Percentiles rank a stretch among this genome's conserved stretches.
These are phyloP conservation scores for Agelastica alni DNA, from an alignment of 2,888 invertebrate genomes.

Conservation along the genomic window DNA sequence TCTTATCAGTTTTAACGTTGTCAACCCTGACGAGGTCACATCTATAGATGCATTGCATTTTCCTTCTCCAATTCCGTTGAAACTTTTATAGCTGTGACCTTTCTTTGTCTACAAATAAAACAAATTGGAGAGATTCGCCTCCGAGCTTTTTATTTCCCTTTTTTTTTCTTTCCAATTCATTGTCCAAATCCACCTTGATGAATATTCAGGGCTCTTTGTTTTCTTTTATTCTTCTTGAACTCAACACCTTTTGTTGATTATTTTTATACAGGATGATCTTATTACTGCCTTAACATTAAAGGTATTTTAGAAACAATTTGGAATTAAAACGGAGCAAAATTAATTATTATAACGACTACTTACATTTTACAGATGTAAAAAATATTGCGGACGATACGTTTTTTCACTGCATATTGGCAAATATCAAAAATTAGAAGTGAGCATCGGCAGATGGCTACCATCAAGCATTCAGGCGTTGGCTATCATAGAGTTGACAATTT, in stretches of 20 bases:
- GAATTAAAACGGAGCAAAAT: not conserved
- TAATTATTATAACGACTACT: not conserved
- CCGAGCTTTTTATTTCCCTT: constrained; percentile 15
- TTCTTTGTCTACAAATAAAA: constrained; percentile 23
- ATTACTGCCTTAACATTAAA: not conserved
- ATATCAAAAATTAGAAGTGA: no score
- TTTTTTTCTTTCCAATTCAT: constrained; percentile 19
- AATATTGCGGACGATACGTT: no score
- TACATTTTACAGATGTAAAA: not conserved
- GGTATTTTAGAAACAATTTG: not conserved
- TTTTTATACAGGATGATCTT: not conserved
- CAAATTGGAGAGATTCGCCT: constrained; percentile 23
- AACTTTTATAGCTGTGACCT: constrained; percentile 31
- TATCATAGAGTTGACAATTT: no score
- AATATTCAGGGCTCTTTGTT: constrained; percentile 16
- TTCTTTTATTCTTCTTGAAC: not conserved
- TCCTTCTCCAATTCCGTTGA: constrained; percentile 30
- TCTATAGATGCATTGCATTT: constrained; percentile 33
- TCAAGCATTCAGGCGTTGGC: no score
- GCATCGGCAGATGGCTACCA: no score
- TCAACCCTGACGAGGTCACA: constrained; percentile 35
- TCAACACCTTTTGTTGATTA: constrained; percentile 1
- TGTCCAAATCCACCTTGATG: constrained; percentile 21
- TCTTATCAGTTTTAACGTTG: constrained; percentile 33
- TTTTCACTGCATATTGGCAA: no score